phyloP scores from a whole-genome alignment of 2,113 vertebrate species.

The Sorex araneus region DNA sequence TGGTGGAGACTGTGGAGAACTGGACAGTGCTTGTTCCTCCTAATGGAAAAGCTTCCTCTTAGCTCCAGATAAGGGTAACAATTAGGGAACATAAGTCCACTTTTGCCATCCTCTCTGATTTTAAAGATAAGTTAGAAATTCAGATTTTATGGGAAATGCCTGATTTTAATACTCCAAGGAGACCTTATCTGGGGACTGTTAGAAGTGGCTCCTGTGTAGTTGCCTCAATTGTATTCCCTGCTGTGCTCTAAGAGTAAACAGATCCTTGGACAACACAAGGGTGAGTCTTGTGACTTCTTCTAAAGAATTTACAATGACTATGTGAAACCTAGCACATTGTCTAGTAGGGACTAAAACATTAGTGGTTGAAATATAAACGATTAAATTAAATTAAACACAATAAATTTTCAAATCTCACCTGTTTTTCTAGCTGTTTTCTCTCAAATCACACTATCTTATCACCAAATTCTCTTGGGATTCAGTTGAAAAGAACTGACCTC shows the following conservation, averaged over 20 bases:
- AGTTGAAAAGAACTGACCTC: background rate
- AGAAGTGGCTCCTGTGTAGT: background rate
- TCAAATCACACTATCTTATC: background rate
- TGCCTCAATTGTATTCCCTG: constrained; percentile 39
- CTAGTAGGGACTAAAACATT: background rate
- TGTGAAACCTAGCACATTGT: background rate
- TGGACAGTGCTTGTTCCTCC: background rate
- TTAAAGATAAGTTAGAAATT: constrained; percentile 14
- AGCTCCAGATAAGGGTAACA: background rate
- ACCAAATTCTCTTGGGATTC: background rate
- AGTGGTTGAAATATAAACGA: background rate
- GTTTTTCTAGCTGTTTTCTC: background rate
- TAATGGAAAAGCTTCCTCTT: background rate
- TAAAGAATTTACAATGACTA: background rate
- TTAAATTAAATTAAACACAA: background rate
- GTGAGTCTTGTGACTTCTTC: background rate
- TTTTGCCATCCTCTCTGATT: constrained; percentile 38
- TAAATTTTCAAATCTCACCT: background rate
- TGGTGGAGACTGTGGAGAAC: background rate
- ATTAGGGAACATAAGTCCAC: background rate
- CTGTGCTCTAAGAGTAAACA: background rate
- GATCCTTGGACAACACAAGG: background rate
- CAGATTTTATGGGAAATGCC: background rate
- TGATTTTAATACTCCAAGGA: background rate
- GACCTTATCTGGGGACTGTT: background rate